Percentiles rank a stretch among this genome's conserved stretches.
Conservation (phyloP, 2,113 vertebrate species). For the Anolis carolinensis region DNA sequence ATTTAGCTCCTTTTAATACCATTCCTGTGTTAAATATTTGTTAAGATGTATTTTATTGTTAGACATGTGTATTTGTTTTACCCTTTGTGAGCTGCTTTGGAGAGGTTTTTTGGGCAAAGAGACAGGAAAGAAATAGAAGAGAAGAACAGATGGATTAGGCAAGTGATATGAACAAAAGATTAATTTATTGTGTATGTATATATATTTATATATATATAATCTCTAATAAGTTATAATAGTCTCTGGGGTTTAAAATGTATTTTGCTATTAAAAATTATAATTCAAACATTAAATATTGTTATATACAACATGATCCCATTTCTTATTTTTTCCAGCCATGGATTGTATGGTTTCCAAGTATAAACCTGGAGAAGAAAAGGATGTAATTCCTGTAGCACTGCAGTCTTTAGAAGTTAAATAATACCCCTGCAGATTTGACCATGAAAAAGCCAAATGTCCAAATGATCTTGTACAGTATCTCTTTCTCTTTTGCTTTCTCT, state of each 20-base stretch:
- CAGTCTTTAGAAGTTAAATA: constrained; percentile 73
- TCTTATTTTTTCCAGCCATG: constrained; percentile 69
- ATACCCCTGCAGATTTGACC: constrained; percentile 74
- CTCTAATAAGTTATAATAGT: constrained; percentile 81
- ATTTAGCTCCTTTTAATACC: not conserved
- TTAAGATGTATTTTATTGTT: not conserved
- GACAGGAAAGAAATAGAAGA: not conserved
- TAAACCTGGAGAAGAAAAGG: constrained; percentile 68
- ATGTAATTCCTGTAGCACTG: constrained; percentile 72
- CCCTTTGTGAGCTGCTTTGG: not conserved
- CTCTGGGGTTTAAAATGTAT: constrained; percentile 79
- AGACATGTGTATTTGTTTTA: not conserved
- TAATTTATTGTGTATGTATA: constrained; percentile 74
- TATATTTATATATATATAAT: constrained; percentile 69
- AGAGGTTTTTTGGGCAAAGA: not conserved
- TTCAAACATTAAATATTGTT: constrained; percentile 82
- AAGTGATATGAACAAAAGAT: constrained; percentile 78
- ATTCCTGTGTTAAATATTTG: not conserved
- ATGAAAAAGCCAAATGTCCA: constrained; percentile 78
- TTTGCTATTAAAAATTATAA: constrained; percentile 84
- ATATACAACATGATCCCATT: constrained; percentile 78
- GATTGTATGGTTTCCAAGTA: constrained; percentile 70
- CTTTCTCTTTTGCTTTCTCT: constrained; percentile 59
- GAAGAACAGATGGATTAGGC: constrained; percentile 61
- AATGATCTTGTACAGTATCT: constrained; percentile 62